phyloP scores from a whole-genome alignment of 37 sponge, comb jelly and placozoan genomes.

The Mnemiopsis leidyi region DNA sequence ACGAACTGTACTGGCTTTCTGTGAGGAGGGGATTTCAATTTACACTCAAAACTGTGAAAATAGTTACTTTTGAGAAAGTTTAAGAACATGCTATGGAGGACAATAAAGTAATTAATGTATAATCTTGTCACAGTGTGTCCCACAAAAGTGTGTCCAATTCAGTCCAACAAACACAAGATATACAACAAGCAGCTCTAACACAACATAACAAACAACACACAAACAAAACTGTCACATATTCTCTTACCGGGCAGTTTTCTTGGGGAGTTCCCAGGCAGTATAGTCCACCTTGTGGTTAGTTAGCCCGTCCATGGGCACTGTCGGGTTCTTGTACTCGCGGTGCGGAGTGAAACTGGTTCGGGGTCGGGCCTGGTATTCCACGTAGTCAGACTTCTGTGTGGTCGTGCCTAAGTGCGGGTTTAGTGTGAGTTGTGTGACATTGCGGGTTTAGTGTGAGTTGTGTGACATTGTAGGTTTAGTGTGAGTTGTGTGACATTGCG shows the following conservation, averaged over 20 bases:
- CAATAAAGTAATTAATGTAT: too few species aligned
- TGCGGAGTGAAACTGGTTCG: slow-evolving; percentile 37
- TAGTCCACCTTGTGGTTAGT: slow-evolving; percentile 52
- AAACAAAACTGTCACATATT: too few species aligned
- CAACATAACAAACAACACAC: background rate
- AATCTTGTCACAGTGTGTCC: too few species aligned
- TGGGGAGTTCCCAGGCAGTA: slow-evolving; percentile 50
- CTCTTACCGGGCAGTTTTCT: slow-evolving; percentile 36
- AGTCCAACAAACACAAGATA: too few species aligned
- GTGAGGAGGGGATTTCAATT: too few species aligned
- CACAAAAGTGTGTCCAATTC: too few species aligned
- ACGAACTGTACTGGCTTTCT: slow-evolving; percentile 1
- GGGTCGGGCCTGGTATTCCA: background rate
- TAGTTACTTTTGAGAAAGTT: too few species aligned
- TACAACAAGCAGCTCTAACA: background rate
- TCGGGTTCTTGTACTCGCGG: slow-evolving; percentile 28
- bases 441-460: too few species aligned
- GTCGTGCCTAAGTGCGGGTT: background rate
- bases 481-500: too few species aligned
- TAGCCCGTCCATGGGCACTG: slow-evolving; percentile 38
- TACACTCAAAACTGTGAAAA: too few species aligned
- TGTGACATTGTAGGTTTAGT: too few species aligned
- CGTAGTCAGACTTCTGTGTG: slow-evolving; percentile 41
- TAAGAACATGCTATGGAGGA: too few species aligned
- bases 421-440: background rate